phyloP scores from a whole-genome alignment of 2,113 vertebrate genomes.

The Sprattus sprattus region DNA sequence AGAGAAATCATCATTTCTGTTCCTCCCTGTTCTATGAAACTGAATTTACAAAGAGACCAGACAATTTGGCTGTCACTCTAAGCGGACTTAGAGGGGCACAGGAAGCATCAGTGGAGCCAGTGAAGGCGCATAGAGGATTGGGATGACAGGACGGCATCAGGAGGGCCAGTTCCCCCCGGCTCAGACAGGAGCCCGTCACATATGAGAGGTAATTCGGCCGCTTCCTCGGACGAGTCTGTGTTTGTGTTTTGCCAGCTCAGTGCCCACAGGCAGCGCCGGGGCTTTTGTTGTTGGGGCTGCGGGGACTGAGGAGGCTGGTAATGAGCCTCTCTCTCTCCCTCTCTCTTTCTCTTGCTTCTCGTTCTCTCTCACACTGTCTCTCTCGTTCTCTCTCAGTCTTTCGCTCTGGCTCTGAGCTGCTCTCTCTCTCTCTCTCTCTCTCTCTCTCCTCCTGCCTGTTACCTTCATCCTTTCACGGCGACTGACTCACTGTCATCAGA shows the following conservation, averaged over 20 bases:
- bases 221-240: not conserved
- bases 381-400: not conserved
- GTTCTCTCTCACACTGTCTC: not conserved
- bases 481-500: not conserved
- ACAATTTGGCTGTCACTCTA: constrained; percentile 1
- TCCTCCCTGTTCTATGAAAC: constrained; percentile 17
- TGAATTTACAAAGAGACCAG: constrained; percentile 9
- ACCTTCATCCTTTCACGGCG: not conserved
- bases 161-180: not conserved
- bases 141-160: constrained; percentile 14
- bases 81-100: not conserved
- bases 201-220: constrained; percentile 43
- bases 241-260: not conserved
- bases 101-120: not conserved
- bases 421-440: not conserved
- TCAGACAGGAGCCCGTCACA: constrained; percentile 2
- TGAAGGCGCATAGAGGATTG: constrained; percentile 8
- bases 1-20: constrained; percentile 31
- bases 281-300: not conserved
- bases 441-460: not conserved
- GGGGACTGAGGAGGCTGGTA: constrained; percentile 4
- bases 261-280: not conserved
- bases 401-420: too few relatives aligned
- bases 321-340: constrained; percentile 23
- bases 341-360: not conserved